Evolutionary conservation across 37 sponge, comb jelly and placozoan species (phyloP).

Genomic region (Diacarnus erythraeanus): DNA sequence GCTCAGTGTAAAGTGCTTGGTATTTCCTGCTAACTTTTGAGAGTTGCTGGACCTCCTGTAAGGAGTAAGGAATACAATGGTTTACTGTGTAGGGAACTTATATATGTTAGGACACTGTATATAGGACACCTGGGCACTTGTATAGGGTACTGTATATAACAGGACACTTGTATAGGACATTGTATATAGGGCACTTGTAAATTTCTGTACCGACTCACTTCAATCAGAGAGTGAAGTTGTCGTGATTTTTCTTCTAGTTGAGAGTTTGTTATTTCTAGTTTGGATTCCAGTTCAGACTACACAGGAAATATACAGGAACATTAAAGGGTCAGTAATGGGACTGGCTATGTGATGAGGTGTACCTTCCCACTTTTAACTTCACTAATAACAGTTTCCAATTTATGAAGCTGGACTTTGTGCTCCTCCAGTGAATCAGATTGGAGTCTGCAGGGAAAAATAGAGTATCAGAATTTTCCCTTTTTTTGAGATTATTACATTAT

Average conservation of each 20-base stretch:
- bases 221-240: constrained; percentile 15
- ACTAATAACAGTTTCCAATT: constrained; percentile 4
- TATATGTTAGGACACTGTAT: too few species aligned
- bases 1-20: constrained; percentile 21
- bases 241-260: neutral
- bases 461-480: neutral
- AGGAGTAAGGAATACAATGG: neutral
- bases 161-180: too few species aligned
- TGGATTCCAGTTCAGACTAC: constrained; percentile 18
- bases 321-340: neutral
- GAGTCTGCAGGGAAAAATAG: neutral
- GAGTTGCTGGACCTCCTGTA: constrained; percentile 24
- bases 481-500: neutral
- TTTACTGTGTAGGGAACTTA: neutral
- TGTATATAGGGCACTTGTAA: too few species aligned
- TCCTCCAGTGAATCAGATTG: constrained; percentile 1
- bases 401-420: neutral
- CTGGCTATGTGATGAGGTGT: neutral
- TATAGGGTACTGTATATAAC: too few species aligned
- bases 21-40: neutral
- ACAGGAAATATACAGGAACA: too few species aligned
- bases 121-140: too few species aligned
- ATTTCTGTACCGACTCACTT: too few species aligned
- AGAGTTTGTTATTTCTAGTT: constrained; percentile 10
- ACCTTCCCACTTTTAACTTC: constrained; percentile 16